Evolutionary conservation across 1,140 invertebrate genomes (phyloP), one percentile per base, ranked within the genome.

Genomic region (Harpegnathos saltator): DNA sequence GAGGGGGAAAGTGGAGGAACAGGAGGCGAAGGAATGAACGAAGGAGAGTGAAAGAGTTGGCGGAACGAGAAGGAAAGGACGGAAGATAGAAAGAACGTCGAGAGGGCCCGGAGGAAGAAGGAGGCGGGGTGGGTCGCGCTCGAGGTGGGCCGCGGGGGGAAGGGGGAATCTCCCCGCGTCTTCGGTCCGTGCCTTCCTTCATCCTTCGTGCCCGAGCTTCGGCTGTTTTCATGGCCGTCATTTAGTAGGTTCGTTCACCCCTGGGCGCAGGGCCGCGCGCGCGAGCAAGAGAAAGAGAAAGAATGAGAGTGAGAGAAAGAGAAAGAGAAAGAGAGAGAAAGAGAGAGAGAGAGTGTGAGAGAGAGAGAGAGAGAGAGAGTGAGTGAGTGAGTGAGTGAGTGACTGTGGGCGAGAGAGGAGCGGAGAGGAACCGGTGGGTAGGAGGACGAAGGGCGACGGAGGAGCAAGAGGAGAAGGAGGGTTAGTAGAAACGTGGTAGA

Each of bases 171-270:
- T 82, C 83, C 82, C 62, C 81, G 83, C 73, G 87, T 85, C 84
- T 88, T 89, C 69, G 86, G 85, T 85, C 86, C 74, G 86, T 89
- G 78, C 75, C 84, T 89, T 85, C 77, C 87, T 91, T 89, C 91
- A 91, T 93, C 90, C 91, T 92, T 91, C 92, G 92, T 91, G 90
- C 88, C 90, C 91, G 88, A 90, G 91, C 92, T 93, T 93, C 91
- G 94, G 93, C 92, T 94, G 94, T 94, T 94, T 94, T 94, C 94
- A 94, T 94, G 94, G 94, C 93, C 94, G 94, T 94, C 93, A 94
- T 94, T 94, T 94, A 93, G 94, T 94, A 92, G 92, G 94, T 94
- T 94, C 94, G 91, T 94, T 94, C 93, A 94, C 93, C 94, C 92
- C 93, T 93, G 84, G 90, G 90, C 81, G 84, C 88, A 89, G 91